A percentile compares a stretch with the other conserved stretches of the same genome.
These are phyloP conservation scores for Plagiodera versicolora DNA, from an alignment of 2,888 invertebrate genomes.

Conservation along the genomic window DNA sequence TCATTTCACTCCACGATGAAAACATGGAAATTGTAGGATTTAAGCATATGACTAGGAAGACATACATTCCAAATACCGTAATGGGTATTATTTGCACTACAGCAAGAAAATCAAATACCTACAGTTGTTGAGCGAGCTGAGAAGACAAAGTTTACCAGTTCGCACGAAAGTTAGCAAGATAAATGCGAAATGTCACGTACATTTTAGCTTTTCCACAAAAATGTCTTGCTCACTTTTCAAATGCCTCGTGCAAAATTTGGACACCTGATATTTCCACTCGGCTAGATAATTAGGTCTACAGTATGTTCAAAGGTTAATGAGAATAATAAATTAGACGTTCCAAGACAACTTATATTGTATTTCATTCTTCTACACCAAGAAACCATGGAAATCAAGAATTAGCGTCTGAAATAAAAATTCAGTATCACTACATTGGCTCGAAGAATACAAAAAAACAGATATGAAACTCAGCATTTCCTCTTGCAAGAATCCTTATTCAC, in stretches of 20 bases:
- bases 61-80: no score
- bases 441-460: no score
- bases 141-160: neutral
- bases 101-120: neutral
- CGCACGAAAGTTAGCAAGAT: neutral
- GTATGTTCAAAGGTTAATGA: constrained; percentile 1
- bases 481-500: no score
- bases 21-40: no score
- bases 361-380: neutral
- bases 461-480: no score
- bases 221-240: neutral
- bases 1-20: no score
- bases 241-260: neutral
- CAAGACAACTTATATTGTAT: neutral
- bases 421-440: no score
- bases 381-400: neutral
- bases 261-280: neutral
- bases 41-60: no score
- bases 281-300: neutral
- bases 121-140: neutral
- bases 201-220: neutral
- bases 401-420: neutral
- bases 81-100: no score
- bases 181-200: neutral
- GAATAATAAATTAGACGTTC: neutral